Conservation (phyloP, 2,888 invertebrate genomes). For the Coelinius sp. region DNA sequence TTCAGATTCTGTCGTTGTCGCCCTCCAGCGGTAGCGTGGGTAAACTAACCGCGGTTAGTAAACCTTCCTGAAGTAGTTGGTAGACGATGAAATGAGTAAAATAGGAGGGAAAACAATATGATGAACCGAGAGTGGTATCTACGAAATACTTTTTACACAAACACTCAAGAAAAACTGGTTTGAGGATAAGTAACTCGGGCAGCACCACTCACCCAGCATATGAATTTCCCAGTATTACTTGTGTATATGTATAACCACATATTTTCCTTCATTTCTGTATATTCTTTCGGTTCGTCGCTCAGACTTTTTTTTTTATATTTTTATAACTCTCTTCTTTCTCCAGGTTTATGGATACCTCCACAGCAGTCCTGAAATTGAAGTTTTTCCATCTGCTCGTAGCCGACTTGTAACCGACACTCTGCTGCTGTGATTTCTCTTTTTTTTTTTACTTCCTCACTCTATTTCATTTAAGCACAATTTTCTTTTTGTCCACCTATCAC, state of each 20-base stretch:
- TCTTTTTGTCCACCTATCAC: neutral
- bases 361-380: conserved; percentile 31
- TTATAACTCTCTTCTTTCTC: conserved; percentile 4
- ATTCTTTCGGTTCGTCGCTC: neutral
- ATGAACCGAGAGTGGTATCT: conserved; percentile 28
- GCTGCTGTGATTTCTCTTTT: conserved; percentile 15
- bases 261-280: conserved; percentile 2
- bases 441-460: conserved; percentile 17
- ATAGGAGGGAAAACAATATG: conserved; percentile 21
- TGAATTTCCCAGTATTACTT: conserved; percentile 48
- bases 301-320: neutral
- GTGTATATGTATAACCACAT: conserved; percentile 33
- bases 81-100: neutral
- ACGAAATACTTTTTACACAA: conserved; percentile 26
- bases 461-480: conserved; percentile 6
- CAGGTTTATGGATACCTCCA: conserved; percentile 29
- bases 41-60: conserved; percentile 35
- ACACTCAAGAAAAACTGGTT: neutral
- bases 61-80: conserved; percentile 44
- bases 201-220: conserved; percentile 45
- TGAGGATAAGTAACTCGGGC: conserved; percentile 48
- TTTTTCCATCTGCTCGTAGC: conserved; percentile 20
- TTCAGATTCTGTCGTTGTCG: conserved; percentile 54
- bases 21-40: conserved; percentile 31
- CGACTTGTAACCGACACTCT: conserved; percentile 29